A percentile compares a stretch with the other conserved stretches of the same genome.
Evolutionary conservation across 2,888 invertebrate genomes (phyloP).

Genomic region (Tryphoninae sp.): DNA sequence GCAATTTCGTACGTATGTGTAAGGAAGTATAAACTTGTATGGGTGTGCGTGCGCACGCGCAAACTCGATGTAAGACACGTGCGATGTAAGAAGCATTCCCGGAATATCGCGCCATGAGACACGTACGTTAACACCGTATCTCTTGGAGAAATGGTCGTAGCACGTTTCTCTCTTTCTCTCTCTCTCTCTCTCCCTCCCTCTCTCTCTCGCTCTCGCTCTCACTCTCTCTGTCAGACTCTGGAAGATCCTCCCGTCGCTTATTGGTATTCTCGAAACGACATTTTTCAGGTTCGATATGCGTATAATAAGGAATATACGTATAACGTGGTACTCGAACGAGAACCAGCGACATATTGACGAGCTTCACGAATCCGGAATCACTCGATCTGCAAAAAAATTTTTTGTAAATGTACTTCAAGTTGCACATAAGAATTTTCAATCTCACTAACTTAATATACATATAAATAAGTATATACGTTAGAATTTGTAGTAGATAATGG

Average conservation of each 20-base stretch:
- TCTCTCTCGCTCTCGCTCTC: constrained; percentile 7
- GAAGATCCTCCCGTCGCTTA: constrained; percentile 29
- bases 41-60: constrained; percentile 13
- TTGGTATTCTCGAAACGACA: constrained; percentile 52
- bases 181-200: constrained; percentile 14
- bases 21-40: constrained; percentile 2
- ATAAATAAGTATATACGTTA: too few species aligned
- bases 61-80: constrained; percentile 38
- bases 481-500: too few species aligned
- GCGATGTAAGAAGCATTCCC: constrained; percentile 31
- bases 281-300: constrained; percentile 58
- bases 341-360: constrained; percentile 29
- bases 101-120: constrained; percentile 61
- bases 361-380: constrained; percentile 31
- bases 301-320: constrained; percentile 34
- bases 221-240: constrained; percentile 16
- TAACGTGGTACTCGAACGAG: neutral
- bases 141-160: constrained; percentile 5
- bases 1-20: constrained; percentile 11
- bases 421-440: too few species aligned
- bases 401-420: neutral
- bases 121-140: constrained; percentile 41
- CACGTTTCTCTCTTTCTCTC: constrained; percentile 1
- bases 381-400: neutral
- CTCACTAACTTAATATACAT: too few species aligned